Conservation (phyloP, 2,113 vertebrate genomes). For the Pseudois nayaur region DNA sequence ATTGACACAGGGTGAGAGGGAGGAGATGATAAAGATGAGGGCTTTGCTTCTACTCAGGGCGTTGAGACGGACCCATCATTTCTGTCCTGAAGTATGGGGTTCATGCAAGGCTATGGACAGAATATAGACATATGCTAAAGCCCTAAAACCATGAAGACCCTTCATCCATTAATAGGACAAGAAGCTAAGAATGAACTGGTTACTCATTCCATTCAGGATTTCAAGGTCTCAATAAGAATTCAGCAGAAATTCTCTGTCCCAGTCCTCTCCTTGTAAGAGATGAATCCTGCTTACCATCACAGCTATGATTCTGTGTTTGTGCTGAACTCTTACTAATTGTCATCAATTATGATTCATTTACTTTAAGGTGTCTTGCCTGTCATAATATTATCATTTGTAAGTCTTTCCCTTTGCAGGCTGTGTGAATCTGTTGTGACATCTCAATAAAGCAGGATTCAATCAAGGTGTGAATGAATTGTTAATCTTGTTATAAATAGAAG, state of each 20-base stretch:
- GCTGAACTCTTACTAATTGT: conserved; percentile 81
- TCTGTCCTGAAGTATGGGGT: not conserved
- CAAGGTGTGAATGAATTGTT: conserved; percentile 86
- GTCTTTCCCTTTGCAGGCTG: conserved; percentile 79
- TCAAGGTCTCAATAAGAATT: conserved; percentile 38
- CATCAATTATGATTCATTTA: conserved; percentile 83
- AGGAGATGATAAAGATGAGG: too few relatives aligned
- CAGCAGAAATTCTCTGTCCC: conserved; percentile 29
- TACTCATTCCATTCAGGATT: conserved; percentile 23
- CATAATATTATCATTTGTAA: conserved; percentile 84
- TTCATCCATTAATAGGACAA: conserved; percentile 69
- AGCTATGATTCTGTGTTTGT: conserved; percentile 75
- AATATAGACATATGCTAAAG: conserved; percentile 54
- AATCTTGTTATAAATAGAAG: conserved; percentile 84
- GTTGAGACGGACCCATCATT: not conserved
- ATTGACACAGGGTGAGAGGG: not conserved
- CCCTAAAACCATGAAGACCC: conserved; percentile 35
- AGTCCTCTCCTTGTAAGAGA: conserved; percentile 13
- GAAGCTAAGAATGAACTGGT: conserved; percentile 56
- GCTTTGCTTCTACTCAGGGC: not conserved
- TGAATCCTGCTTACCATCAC: conserved; percentile 37
- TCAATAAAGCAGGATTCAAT: conserved; percentile 84
- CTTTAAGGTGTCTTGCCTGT: conserved; percentile 82
- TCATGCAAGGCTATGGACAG: conserved; percentile 34
- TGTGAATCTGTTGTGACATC: conserved; percentile 85